Evolutionary conservation across 2,888 invertebrate genomes (phyloP), one percentile per base, ranked within the genome.

Genomic region (Drosophila paracracens): DNA sequence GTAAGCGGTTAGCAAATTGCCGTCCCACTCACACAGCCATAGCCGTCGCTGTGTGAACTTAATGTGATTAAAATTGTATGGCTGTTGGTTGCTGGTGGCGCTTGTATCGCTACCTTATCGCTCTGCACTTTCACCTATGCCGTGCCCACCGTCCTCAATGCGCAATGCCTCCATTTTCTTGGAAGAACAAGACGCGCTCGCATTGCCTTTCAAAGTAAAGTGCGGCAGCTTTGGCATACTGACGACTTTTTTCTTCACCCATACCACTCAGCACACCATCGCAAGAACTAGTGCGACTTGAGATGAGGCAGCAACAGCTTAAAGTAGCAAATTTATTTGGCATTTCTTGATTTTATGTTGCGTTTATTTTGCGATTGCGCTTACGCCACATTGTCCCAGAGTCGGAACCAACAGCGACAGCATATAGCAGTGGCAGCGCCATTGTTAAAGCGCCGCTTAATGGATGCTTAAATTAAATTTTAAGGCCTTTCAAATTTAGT

Each of bases 31-130:
- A 36, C 40, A 58, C 48, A 62, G 18, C 35, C 27, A 27, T 36
- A n/a, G 36, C 16, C 46, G 46, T 25, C 25, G 38, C 64, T 70
- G 76, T 72, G 72, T 74, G 70, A 89, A 85, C 89, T 87, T 85
- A 85, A 85, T 85, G 85, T 85, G 85, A 85, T 85, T 85, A 85
- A 89, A 85, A 85, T 85, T 85, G 88, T 89, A 85, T 84, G 88
- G 82, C 67, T 71, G 76, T 60, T 64, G 73, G 73, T 53, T 66
- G 73, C 36, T 27, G 13, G 38, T 43, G 46, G 40, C 31, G 73
- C 43, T 66, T 54, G 29, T 69, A 16, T 58, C 25, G 50, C 62
- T 65, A 74, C 52, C 77, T 79, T 70, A 74, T 57, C 79, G 58
- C 56, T 57, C 53, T 80, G 68, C 81, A 80, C 65, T 76, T 80